Evolutionary conservation across 53 echinoderm and acorn worm species (phyloP).

Genomic region (Antedon mediterranea): DNA sequence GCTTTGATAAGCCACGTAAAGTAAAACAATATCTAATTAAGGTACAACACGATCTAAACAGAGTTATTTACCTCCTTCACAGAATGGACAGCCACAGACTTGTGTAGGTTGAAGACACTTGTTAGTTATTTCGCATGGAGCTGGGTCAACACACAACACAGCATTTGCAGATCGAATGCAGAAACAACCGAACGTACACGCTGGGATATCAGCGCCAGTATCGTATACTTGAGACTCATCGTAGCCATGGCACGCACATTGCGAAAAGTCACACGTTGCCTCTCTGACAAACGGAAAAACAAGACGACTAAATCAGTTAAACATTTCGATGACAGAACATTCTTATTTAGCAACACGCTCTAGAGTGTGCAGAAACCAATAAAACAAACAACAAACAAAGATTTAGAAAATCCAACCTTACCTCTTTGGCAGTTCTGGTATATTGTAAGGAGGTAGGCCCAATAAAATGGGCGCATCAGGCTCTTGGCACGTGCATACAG

Average conservation of each 20-base stretch:
- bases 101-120: neutral
- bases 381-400: no score
- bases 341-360: no score
- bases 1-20: no score
- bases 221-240: neutral
- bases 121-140: neutral
- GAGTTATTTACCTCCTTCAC: neutral
- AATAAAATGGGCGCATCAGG: neutral
- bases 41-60: no score
- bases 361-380: no score
- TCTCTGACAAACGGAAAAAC: neutral
- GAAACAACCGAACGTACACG: neutral
- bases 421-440: neutral
- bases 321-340: no score
- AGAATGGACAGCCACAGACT: neutral
- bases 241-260: neutral
- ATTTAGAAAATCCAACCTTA: no score
- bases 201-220: neutral
- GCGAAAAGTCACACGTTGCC: neutral
- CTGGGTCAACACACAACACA: neutral
- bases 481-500: neutral
- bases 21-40: no score
- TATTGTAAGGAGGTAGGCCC: no score
- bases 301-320: no score
- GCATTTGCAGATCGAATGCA: neutral